phyloP scores from a whole-genome alignment of 2,888 invertebrate genomes.

The Auanema sp. region DNA sequence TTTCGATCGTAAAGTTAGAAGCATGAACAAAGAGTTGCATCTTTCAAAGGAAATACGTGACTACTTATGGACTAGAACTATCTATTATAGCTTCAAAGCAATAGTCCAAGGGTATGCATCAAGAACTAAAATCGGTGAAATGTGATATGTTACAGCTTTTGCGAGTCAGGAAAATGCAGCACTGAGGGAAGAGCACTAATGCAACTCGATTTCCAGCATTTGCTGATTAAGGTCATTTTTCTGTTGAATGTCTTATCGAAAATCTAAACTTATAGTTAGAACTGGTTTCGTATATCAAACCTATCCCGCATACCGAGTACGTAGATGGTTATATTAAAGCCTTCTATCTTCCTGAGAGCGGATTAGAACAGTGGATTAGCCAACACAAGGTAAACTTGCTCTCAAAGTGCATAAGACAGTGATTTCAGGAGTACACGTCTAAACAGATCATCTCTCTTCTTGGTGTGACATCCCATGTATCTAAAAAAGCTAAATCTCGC shows the following conservation, averaged over 20 bases:
- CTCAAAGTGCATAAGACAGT: background rate
- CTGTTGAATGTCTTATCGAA: too few species aligned
- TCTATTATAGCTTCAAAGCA: conserved; percentile 81
- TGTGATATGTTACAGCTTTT: conserved; percentile 69
- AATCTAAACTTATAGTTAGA: conserved; percentile 70
- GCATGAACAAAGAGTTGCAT: conserved; percentile 25
- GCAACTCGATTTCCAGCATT: conserved; percentile 95
- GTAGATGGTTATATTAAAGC: conserved; percentile 95
- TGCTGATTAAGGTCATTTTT: conserved; percentile 77
- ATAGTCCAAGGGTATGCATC: conserved; percentile 81
- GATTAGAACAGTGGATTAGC: conserved; percentile 84
- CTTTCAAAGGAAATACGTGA: conserved; percentile 20
- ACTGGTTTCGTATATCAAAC: conserved; percentile 78
- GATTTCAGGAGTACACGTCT: conserved; percentile 78
- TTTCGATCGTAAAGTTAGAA: conserved; percentile 37
- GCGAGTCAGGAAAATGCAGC: conserved; percentile 83
- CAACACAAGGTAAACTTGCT: conserved; percentile 74
- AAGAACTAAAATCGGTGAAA: background rate
- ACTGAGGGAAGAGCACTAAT: conserved; percentile 93
- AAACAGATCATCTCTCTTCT: conserved; percentile 84
- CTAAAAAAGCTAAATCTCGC: conserved; percentile 76
- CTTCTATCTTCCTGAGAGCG: conserved; percentile 86
- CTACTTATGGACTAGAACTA: conserved; percentile 83
- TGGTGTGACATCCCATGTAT: conserved; percentile 82
- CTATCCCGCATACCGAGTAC: conserved; percentile 82